Evolutionary conservation across 1,140 invertebrate genomes (phyloP).

Genomic region (Colletes gigas): DNA sequence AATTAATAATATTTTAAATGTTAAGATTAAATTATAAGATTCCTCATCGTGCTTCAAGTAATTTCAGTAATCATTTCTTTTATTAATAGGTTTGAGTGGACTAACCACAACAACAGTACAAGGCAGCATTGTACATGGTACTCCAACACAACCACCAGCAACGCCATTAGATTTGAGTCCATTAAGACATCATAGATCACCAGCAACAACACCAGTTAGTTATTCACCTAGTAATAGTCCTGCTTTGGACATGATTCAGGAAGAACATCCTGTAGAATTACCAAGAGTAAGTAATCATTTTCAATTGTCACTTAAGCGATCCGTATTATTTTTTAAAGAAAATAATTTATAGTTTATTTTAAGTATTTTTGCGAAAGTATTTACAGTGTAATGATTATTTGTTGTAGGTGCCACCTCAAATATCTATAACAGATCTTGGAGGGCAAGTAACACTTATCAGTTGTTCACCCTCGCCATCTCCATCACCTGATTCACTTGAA

Average conservation of each 20-base stretch:
- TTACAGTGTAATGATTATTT: conserved; percentile 20
- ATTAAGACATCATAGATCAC: conserved; percentile 79
- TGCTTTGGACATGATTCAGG: conserved; percentile 93
- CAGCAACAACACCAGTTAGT: conserved; percentile 80
- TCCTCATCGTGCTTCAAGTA: too few relatives aligned
- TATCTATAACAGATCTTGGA: conserved; percentile 94
- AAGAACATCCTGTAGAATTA: conserved; percentile 85
- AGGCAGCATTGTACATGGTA: conserved; percentile 79
- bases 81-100: conserved; percentile 74
- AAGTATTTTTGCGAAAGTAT: not conserved
- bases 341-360: not conserved
- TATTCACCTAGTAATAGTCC: conserved; percentile 83
- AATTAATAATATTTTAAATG: not conserved
- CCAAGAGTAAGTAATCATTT: conserved; percentile 72
- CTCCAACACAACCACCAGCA: conserved; percentile 78
- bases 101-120: conserved; percentile 77
- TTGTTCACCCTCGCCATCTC: conserved; percentile 82
- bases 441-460: conserved; percentile 90
- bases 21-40: too few relatives aligned
- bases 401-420: conserved; percentile 87
- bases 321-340: not conserved
- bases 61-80: not conserved
- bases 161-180: conserved; percentile 79
- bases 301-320: not conserved
- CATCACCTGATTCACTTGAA: conserved; percentile 78